These are phyloP conservation scores for Thymelicus sylvestris DNA, from an alignment of 2,888 invertebrate species.

Conservation along the genomic window DNA sequence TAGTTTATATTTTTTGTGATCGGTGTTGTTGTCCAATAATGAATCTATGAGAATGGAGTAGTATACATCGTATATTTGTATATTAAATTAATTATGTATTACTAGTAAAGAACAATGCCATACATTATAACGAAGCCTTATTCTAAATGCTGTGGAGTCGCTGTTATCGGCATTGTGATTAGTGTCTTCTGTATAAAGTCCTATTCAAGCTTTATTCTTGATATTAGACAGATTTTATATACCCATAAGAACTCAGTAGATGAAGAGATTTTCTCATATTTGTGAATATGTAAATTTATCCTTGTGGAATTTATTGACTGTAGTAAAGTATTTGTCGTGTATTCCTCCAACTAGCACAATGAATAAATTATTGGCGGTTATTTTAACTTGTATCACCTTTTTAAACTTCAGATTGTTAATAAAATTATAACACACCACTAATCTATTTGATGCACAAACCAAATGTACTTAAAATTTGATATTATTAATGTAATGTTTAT, in stretches of 20 bases:
- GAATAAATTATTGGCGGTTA: constrained; percentile 10
- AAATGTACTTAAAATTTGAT: constrained; percentile 73
- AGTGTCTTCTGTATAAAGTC: constrained; percentile 34
- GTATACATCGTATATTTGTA: constrained; percentile 59
- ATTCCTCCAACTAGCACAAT: constrained; percentile 16
- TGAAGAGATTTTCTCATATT: constrained; percentile 19
- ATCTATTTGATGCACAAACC: constrained; percentile 45
- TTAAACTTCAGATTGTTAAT: constrained; percentile 39
- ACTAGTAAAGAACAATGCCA: constrained; percentile 47
- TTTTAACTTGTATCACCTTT: constrained; percentile 13
- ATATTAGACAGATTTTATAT: constrained; percentile 36
- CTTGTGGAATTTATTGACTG: constrained; percentile 18
- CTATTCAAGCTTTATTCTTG: constrained; percentile 37
- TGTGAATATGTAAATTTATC: constrained; percentile 29
- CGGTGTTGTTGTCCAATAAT: constrained; percentile 57
- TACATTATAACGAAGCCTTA: constrained; percentile 28
- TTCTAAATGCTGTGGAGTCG: constrained; percentile 21
- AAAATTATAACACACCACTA: constrained; percentile 35
- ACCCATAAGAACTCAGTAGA: constrained; percentile 18
- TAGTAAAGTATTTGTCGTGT: constrained; percentile 14
- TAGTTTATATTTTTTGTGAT: constrained; percentile 50
- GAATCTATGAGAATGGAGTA: constrained; percentile 59
- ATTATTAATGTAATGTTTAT: constrained; percentile 58
- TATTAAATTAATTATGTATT: constrained; percentile 58
- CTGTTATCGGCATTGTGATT: constrained; percentile 23